Conservation (phyloP, 2,888 invertebrate species). For the Quadriops clusia region DNA sequence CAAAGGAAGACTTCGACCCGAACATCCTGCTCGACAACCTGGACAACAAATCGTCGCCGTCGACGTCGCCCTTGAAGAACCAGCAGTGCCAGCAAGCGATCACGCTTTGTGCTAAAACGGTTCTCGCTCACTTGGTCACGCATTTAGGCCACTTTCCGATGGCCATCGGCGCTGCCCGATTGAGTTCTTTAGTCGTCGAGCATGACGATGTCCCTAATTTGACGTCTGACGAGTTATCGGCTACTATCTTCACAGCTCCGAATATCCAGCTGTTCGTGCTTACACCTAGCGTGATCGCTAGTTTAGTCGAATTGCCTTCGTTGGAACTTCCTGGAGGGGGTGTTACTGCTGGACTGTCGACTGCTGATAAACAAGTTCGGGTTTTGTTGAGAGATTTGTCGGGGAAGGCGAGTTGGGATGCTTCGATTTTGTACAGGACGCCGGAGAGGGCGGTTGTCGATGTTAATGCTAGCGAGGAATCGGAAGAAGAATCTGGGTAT, state of each 20-base stretch:
- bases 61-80: constrained; percentile 38
- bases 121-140: constrained; percentile 76
- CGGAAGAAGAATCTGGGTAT: no score
- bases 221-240: constrained; percentile 61
- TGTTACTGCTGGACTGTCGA: constrained; percentile 62
- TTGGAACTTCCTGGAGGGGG: constrained; percentile 69
- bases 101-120: constrained; percentile 43
- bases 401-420: constrained; percentile 95
- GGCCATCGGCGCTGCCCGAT: constrained; percentile 75
- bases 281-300: constrained; percentile 70
- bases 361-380: constrained; percentile 66
- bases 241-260: constrained; percentile 71
- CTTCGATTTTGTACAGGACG: constrained; percentile 76
- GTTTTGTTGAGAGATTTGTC: constrained; percentile 80
- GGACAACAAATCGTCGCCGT: constrained; percentile 37
- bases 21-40: constrained; percentile 61
- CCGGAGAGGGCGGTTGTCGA: constrained; percentile 37
- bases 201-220: constrained; percentile 76
- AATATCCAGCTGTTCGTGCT: constrained; percentile 80
- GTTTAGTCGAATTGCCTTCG: constrained; percentile 80
- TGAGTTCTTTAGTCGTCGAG: constrained; percentile 84
- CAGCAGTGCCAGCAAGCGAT: constrained; percentile 45
- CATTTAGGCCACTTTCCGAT: constrained; percentile 92
- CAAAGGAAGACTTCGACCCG: constrained; percentile 60
- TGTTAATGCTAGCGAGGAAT: no score